Base-by-base conservation (phyloP, 2,113 vertebrate species). In the Pterocles orientalis region DNA sequence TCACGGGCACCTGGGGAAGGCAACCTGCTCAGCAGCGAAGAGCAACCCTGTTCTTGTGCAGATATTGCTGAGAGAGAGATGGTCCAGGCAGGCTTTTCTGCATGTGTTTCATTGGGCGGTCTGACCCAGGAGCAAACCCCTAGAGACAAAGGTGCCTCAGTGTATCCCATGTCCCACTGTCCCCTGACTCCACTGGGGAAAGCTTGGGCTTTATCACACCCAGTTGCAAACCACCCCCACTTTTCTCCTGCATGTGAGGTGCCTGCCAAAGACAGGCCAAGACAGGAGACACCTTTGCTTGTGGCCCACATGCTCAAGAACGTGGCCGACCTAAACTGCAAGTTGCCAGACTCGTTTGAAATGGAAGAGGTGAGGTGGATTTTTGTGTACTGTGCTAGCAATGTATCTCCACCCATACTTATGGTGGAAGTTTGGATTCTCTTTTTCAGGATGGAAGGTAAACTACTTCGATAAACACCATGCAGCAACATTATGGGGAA, bases 291-390 rank as follows among this genome's bases (percentile, higher is more conserved):
- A 50, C 90, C 51, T 34, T 77, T 76, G 21, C 16, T 84, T 75
- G 75, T 93, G 58, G 16, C 33, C 12, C 79, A 94, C 56, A 86
- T 10, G 9, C 57, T 97, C 60, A 95, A 66, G 91, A 95, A 68
- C 17, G n/a, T 87, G 31, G 20, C 45, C 9, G 6, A 31, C 60
- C 61, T 87, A 47, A 73, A 20, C 16, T 29, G 19, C 54, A 92
- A 96, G 87, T 51, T 76, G 34, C 82, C 90, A 83, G 96, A 96
- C 21, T 98, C 80, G 18, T 98, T 97, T 91, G 98, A 98, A 96
- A 94, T 98, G 95, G 97, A 98, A 95, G 97, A 98, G 96, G 97
- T 98, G 89, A 97, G 70, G 34, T 53, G 50, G 14, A 85, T 33
- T 82, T 94, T 39, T 53, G 7, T 50, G 21, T 75, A 23, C 51